Conservation (phyloP, 2,888 invertebrate genomes). For the Diabrotica balteata region DNA sequence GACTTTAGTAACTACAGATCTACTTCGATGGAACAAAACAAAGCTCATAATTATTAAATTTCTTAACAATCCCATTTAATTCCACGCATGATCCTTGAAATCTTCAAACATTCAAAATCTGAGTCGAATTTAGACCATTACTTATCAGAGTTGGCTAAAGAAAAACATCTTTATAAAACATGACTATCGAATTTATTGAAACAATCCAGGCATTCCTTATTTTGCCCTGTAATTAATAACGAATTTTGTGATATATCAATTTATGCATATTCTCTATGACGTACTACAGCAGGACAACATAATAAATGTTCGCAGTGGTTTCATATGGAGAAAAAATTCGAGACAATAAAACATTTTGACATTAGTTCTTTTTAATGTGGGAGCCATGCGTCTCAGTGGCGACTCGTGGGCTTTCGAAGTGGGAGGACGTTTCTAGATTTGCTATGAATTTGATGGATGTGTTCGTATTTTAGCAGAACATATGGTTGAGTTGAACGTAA, state of each 20-base stretch:
- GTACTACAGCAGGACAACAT: conserved; percentile 25
- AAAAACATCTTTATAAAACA: no score
- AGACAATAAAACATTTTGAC: conserved; percentile 41
- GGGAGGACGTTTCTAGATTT: conserved; percentile 14
- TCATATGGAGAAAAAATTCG: conserved; percentile 29
- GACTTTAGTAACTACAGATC: no score
- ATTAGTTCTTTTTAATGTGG: conserved; percentile 40
- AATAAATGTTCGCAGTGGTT: conserved; percentile 29
- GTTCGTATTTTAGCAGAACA: not conserved
- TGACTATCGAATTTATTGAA: no score
- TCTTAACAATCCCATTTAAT: no score
- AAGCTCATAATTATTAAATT: no score
- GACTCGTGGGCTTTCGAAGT: conserved; percentile 12
- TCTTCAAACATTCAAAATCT: no score
- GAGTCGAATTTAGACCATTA: no score
- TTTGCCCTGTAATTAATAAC: not conserved
- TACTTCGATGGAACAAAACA: no score
- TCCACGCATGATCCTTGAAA: no score
- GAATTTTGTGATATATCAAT: conserved; percentile 9
- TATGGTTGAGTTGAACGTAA: not conserved
- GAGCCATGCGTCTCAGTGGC: conserved; percentile 28
- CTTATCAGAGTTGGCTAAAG: no score
- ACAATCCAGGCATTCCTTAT: no score
- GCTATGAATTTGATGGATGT: conserved; percentile 3
- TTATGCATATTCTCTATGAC: conserved; percentile 18